phyloP scores from a whole-genome alignment of 2,113 vertebrate species.

The Zosterops lateralis region DNA sequence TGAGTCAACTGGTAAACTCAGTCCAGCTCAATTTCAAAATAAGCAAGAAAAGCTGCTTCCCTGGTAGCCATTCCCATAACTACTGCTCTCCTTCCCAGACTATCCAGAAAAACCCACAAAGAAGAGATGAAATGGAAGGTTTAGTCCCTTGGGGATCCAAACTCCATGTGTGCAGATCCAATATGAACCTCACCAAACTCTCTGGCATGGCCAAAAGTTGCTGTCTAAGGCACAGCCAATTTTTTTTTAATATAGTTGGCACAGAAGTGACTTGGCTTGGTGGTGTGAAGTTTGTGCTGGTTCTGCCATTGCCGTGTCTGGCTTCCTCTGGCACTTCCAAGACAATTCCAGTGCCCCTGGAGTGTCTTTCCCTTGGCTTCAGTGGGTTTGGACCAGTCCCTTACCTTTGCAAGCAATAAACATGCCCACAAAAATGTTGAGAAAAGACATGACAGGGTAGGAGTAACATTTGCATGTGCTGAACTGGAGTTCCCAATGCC shows the following conservation, averaged over 20 bases:
- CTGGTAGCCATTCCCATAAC: accelerated
- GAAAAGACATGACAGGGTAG: neutral
- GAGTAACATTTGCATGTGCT: neutral
- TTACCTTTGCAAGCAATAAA: neutral
- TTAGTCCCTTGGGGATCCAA: neutral
- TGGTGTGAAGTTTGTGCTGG: neutral
- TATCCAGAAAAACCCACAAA: neutral
- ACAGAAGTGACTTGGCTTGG: neutral
- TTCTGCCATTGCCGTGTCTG: neutral
- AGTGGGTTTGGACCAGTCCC: neutral
- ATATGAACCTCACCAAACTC: neutral
- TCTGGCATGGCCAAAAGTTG: neutral
- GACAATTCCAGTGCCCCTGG: neutral
- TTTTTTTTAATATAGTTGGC: neutral
- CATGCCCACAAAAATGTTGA: neutral
- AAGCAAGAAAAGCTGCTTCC: neutral
- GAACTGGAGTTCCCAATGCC: neutral
- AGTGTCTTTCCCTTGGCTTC: neutral
- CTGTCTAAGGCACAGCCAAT: neutral
- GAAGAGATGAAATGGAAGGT: neutral
- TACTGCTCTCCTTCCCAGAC: neutral
- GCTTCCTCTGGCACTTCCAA: neutral
- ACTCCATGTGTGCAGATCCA: neutral
- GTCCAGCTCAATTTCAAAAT: neutral
- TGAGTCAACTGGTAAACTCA: neutral